phyloP scores from a whole-genome alignment of 2,113 vertebrate species.

The Penelope pileata region DNA sequence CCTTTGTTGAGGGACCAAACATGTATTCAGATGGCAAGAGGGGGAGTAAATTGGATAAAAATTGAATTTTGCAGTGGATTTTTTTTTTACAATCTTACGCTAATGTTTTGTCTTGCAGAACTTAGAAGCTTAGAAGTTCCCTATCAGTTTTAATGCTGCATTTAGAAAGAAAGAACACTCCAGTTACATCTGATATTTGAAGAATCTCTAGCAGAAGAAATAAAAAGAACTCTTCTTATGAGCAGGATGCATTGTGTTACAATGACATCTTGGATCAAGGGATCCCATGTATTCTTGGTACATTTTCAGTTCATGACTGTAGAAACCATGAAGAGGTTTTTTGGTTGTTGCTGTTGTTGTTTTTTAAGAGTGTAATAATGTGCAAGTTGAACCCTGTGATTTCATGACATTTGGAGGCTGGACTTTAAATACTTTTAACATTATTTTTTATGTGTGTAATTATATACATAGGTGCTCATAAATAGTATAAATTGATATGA shows the following conservation, averaged over 20 bases:
- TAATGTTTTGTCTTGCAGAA: not conserved
- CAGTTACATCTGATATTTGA: not conserved
- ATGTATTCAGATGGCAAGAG: not conserved
- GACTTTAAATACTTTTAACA: not conserved
- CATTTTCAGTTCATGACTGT: not conserved
- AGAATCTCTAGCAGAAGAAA: not conserved
- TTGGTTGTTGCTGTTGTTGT: not conserved
- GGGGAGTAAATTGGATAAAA: slow-evolving; percentile 3
- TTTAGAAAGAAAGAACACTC: not conserved
- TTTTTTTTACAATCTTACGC: not conserved
- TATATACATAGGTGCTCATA: not conserved
- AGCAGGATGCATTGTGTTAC: not conserved
- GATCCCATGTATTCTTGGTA: not conserved
- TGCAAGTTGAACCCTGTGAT: not conserved
- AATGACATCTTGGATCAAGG: not conserved
- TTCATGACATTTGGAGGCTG: not conserved
- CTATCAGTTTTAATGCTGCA: not conserved
- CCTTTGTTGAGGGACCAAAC: not conserved
- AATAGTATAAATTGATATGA: not conserved
- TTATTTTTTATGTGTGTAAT: not conserved
- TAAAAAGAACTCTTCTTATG: not conserved
- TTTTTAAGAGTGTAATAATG: not conserved
- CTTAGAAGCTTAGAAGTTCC: not conserved
- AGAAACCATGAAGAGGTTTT: not conserved
- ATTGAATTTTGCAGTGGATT: not conserved